phyloP scores from a whole-genome alignment of 2,113 vertebrate genomes.

The Merops nubicus region DNA sequence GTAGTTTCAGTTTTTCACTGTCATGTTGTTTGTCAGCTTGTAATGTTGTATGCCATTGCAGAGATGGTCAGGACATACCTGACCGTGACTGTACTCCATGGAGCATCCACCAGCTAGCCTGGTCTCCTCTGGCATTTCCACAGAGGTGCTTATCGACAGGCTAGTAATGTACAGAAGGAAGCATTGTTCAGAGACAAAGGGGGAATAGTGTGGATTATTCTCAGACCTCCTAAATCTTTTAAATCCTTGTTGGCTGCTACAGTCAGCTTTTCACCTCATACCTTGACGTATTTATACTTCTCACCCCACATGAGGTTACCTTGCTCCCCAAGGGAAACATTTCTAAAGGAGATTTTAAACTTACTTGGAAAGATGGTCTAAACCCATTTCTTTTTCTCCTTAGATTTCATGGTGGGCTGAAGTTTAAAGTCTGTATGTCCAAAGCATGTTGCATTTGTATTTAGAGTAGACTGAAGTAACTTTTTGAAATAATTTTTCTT shows the following conservation, averaged over 20 bases:
- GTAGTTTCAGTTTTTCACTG: constrained; percentile 28
- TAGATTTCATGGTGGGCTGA: neutral
- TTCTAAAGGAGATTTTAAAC: constrained; percentile 9
- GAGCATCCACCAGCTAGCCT: neutral
- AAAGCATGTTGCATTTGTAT: constrained; percentile 52
- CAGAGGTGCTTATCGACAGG: neutral
- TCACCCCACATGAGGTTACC: neutral
- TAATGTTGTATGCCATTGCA: neutral
- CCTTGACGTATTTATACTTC: neutral
- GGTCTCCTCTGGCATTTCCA: neutral
- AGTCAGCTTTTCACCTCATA: neutral
- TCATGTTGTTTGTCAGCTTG: neutral
- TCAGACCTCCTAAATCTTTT: neutral
- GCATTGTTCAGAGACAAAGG: neutral
- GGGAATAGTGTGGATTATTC: neutral
- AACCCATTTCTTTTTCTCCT: neutral
- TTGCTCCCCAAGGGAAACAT: neutral
- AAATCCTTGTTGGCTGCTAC: neutral
- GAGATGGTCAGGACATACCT: neutral
- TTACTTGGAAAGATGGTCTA: neutral
- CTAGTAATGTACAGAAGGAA: neutral
- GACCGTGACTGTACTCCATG: neutral
- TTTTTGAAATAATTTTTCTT: constrained; percentile 12
- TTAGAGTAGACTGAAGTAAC: neutral
- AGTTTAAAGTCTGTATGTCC: neutral